Percentiles rank a stretch among this genome's conserved stretches.
Evolutionary conservation across 2,113 vertebrate species (phyloP).

Genomic region (Camarhynchus parvulus): DNA sequence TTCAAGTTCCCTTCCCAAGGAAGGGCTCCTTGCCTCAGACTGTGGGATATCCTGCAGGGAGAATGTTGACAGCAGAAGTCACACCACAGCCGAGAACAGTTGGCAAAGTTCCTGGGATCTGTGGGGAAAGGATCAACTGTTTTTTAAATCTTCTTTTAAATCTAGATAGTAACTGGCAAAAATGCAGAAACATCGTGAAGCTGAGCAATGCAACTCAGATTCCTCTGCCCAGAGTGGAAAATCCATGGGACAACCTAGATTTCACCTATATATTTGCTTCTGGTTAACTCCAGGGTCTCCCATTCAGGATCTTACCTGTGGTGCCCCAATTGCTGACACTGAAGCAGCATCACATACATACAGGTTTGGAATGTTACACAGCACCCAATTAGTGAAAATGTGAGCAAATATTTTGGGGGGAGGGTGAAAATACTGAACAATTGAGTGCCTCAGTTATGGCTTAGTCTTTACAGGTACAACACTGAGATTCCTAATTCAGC

Average conservation of each 20-base stretch:
- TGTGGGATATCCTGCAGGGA: fast-evolving
- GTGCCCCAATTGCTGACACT: background rate
- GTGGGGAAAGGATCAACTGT: background rate
- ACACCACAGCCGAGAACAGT: background rate
- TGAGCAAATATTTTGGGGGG: fast-evolving
- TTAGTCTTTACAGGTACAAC: background rate
- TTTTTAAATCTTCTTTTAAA: background rate
- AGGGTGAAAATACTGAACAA: background rate
- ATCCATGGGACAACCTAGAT: background rate
- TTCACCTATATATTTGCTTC: fast-evolving
- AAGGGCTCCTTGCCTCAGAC: background rate
- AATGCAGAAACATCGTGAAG: background rate
- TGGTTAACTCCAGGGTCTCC: background rate
- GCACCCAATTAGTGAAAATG: background rate
- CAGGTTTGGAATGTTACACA: background rate
- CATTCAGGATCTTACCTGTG: background rate
- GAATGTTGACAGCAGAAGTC: background rate
- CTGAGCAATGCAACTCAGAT: background rate
- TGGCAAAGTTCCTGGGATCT: background rate
- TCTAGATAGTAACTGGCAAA: background rate
- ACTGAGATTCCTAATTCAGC: background rate
- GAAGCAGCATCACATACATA: background rate
- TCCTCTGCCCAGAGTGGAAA: background rate
- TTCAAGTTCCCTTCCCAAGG: background rate
- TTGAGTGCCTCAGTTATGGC: background rate